A percentile compares a stretch with the other conserved stretches of the same genome.
phyloP scores from a whole-genome alignment of 2,888 invertebrate genomes.

The Steinernema scapterisci region DNA sequence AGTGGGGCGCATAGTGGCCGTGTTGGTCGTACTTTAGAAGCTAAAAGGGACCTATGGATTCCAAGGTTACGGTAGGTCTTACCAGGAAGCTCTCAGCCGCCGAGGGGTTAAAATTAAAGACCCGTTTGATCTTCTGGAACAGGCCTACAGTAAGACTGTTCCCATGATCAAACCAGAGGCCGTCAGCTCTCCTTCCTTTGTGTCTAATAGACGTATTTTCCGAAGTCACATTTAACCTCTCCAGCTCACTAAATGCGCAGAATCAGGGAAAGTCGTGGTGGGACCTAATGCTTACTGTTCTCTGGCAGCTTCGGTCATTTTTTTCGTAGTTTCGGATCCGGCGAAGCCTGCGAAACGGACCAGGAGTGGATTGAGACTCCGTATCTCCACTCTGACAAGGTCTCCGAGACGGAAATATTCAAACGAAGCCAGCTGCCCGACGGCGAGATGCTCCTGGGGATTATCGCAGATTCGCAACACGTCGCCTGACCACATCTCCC shows the following conservation, averaged over 20 bases:
- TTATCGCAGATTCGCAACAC: slow-evolving; percentile 4
- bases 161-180: slow-evolving; percentile 46
- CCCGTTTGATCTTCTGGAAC: slow-evolving; percentile 36
- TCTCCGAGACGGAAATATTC: background rate
- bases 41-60: slow-evolving; percentile 34
- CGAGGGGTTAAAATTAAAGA: slow-evolving; percentile 43
- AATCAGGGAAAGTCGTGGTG: background rate
- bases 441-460: background rate
- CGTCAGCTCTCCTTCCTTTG: slow-evolving; percentile 47
- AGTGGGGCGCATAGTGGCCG: slow-evolving; percentile 60
- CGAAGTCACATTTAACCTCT: background rate
- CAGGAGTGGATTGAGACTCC: background rate
- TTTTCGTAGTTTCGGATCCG: background rate
- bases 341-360: background rate
- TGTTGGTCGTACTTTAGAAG: slow-evolving; percentile 46
- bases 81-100: slow-evolving; percentile 49
- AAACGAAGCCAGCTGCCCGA: slow-evolving; percentile 11
- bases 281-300: background rate
- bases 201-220: slow-evolving; percentile 31
- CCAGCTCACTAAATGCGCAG: background rate
- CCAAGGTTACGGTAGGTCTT: background rate
- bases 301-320: background rate
- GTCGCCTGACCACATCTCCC: slow-evolving; percentile 8
- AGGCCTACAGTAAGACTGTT: slow-evolving; percentile 33
- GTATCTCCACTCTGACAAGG: background rate